Evolutionary conservation across 2,113 vertebrate species (phyloP).

Genomic region (Gambusia affinis): DNA sequence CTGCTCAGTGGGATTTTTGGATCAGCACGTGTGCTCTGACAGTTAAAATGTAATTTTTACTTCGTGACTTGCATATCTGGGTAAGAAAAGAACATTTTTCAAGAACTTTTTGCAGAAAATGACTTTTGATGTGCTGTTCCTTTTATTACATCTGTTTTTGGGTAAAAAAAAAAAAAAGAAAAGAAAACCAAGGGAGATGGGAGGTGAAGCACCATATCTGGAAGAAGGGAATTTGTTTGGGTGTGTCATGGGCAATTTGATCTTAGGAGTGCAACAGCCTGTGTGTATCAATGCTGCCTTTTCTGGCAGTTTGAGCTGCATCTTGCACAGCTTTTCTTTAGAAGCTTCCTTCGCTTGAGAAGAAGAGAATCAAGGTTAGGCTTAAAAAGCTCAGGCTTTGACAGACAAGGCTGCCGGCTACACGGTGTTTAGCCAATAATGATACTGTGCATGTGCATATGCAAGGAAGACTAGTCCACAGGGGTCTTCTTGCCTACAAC

Average conservation of each 20-base stretch:
- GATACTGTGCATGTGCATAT: slow-evolving; percentile 10
- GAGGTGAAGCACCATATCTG: slow-evolving; percentile 37
- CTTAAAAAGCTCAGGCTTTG: slow-evolving; percentile 31
- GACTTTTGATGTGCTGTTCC: slow-evolving; percentile 4
- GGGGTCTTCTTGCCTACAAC: slow-evolving; percentile 7
- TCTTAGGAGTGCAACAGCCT: slow-evolving; percentile 37
- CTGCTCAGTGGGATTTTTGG: slow-evolving; percentile 27
- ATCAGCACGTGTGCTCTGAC: slow-evolving; percentile 3
- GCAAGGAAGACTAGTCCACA: slow-evolving; percentile 6
- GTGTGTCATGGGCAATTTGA: slow-evolving; percentile 45
- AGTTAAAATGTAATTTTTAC: slow-evolving; percentile 37
- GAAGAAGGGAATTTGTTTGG: slow-evolving; percentile 42
- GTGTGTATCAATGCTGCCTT: slow-evolving; percentile 35
- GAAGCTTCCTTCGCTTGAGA: slow-evolving; percentile 12
- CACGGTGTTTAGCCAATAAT: slow-evolving; percentile 24
- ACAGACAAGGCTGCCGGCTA: slow-evolving; percentile 25
- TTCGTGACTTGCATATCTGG: slow-evolving; percentile 30
- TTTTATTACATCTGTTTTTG: slow-evolving; percentile 16
- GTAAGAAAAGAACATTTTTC: slow-evolving; percentile 9
- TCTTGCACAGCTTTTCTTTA: slow-evolving; percentile 13
- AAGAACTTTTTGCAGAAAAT: slow-evolving; percentile 38
- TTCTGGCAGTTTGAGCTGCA: slow-evolving; percentile 21
- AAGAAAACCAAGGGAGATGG: slow-evolving; percentile 4
- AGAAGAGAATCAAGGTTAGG: slow-evolving; percentile 34
- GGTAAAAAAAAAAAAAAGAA: neutral